Percentiles rank a stretch among this genome's conserved stretches.
Evolutionary conservation across 2,797 vertebrate genomes (phyloP).

Genomic region (Ataeniobius toweri): DNA sequence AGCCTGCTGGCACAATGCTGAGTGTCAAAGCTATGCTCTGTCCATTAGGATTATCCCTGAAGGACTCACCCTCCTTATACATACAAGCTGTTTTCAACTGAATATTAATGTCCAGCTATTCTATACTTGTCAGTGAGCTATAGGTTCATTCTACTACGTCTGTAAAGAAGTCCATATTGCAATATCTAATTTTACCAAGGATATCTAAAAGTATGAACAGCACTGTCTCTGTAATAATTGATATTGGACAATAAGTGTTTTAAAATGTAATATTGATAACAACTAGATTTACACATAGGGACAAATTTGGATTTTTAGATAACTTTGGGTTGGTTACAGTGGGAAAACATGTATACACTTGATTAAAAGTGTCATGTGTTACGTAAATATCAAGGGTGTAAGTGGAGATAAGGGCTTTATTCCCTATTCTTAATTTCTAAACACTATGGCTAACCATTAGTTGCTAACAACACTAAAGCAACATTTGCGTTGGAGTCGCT

Average conservation of each 20-base stretch:
- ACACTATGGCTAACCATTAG: no score
- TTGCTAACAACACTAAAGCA: no score
- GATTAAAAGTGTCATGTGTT: no score
- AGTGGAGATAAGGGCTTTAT: no score
- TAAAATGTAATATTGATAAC: background rate
- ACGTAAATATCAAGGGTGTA: no score
- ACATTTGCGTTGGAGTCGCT: no score
- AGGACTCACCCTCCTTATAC: slow-evolving; percentile 3
- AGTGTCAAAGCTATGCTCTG: slow-evolving; percentile 38
- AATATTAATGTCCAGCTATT: background rate
- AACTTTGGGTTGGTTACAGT: no score
- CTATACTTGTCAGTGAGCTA: background rate
- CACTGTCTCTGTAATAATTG: background rate
- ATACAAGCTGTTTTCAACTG: background rate
- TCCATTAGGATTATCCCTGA: slow-evolving; percentile 25
- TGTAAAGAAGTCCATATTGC: background rate
- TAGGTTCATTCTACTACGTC: background rate
- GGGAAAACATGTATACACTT: no score
- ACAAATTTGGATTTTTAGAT: no score
- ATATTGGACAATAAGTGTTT: background rate
- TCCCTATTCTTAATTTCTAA: no score
- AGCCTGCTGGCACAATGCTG: slow-evolving; percentile 27
- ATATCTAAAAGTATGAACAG: background rate
- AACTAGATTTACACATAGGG: background rate
- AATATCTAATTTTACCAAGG: background rate